Conservation (phyloP, 2,888 invertebrate species). For the Caenorhabditis doughertyi region DNA sequence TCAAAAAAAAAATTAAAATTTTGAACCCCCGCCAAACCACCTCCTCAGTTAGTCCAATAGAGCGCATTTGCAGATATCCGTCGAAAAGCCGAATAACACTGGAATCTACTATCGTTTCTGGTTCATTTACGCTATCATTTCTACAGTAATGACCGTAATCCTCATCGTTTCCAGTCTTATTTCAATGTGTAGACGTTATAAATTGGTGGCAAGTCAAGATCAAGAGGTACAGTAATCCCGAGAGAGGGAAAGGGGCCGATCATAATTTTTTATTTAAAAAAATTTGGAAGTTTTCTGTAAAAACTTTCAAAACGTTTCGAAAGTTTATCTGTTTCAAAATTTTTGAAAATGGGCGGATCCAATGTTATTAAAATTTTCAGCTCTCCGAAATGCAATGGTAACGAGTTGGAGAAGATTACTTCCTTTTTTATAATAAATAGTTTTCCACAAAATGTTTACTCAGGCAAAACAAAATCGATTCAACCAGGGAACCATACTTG, state of each 20-base stretch:
- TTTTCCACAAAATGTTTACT: too few relatives aligned
- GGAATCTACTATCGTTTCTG: conserved; percentile 48
- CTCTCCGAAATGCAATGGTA: conserved; percentile 23
- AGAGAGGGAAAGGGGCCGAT: not conserved
- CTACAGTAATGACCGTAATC: conserved; percentile 7
- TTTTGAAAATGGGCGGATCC: not conserved
- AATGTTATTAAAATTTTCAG: too few relatives aligned
- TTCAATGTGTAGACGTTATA: conserved; percentile 39
- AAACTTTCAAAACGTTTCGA: too few relatives aligned
- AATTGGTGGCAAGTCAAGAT: conserved; percentile 48
- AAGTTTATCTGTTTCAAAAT: too few relatives aligned
- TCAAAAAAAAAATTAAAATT: not conserved
- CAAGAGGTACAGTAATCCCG: conserved; percentile 26
- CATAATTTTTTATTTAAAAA: too few relatives aligned
- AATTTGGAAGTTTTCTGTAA: too few relatives aligned
- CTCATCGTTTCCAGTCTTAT: conserved; percentile 6
- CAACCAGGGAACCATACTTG: too few relatives aligned
- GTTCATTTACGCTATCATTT: conserved; percentile 26
- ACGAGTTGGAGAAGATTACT: not conserved
- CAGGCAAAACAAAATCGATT: not conserved
- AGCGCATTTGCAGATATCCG: conserved; percentile 6
- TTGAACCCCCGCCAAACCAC: not conserved
- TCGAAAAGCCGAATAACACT: conserved; percentile 7
- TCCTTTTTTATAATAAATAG: not conserved
- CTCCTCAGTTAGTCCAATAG: not conserved